Conservation (phyloP, 2,113 vertebrate species). For the Misgurnus mizolepis region DNA sequence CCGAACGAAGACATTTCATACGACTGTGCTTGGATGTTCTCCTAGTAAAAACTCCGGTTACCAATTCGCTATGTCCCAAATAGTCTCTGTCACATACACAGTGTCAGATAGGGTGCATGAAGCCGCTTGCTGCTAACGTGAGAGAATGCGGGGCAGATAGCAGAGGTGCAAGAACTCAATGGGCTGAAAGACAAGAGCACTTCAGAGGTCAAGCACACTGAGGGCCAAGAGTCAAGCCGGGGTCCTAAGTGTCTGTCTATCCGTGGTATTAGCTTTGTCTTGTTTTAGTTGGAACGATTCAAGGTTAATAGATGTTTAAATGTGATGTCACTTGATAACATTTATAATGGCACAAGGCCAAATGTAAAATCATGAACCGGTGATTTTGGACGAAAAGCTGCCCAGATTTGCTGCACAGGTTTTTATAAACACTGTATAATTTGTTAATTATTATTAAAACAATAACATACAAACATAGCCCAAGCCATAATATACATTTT, state of each 20-base stretch:
- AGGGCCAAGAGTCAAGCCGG: slow-evolving; percentile 37
- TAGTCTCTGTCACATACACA: slow-evolving; percentile 5
- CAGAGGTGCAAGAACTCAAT: slow-evolving; percentile 68
- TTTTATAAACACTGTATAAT: too few relatives aligned
- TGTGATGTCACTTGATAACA: background rate
- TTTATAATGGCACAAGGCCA: too few relatives aligned
- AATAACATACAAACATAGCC: too few relatives aligned
- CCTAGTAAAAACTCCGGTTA: slow-evolving; percentile 70
- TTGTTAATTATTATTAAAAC: too few relatives aligned
- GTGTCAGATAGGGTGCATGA: slow-evolving; percentile 43
- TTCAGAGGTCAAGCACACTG: slow-evolving; percentile 71
- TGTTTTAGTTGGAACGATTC: background rate
- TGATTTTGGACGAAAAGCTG: too few relatives aligned
- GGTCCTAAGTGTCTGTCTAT: slow-evolving; percentile 19
- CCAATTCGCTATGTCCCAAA: slow-evolving; percentile 67
- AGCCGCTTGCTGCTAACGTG: slow-evolving; percentile 78
- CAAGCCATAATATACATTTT: too few relatives aligned
- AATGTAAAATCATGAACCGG: too few relatives aligned
- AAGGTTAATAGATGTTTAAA: background rate
- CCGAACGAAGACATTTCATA: slow-evolving; percentile 71
- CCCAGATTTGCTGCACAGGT: too few relatives aligned
- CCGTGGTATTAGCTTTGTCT: background rate
- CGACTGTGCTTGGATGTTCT: slow-evolving; percentile 52
- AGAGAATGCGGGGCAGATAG: slow-evolving; percentile 82
- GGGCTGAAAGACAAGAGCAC: slow-evolving; percentile 68